Conservation (phyloP, 1,140 invertebrate species). For the Zaprionus inermis region DNA sequence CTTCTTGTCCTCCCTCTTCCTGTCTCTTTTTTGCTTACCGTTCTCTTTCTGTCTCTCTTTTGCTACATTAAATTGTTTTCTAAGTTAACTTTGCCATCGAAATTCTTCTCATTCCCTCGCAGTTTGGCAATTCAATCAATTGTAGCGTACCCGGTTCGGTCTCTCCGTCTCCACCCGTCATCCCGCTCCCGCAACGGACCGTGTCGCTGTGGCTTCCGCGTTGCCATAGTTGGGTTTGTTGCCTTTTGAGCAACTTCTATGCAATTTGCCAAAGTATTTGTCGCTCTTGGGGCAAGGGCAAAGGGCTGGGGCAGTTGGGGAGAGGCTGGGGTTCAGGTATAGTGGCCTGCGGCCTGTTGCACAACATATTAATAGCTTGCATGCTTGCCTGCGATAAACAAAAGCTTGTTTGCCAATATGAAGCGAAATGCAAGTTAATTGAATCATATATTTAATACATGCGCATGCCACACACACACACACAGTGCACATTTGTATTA, state of each 20-base stretch:
- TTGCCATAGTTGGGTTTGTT: neutral
- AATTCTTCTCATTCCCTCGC: neutral
- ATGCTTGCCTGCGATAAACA: neutral
- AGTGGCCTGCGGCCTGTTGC: neutral
- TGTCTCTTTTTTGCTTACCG: neutral
- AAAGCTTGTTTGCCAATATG: conserved; percentile 3
- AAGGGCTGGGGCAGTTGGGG: neutral
- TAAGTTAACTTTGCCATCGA: neutral
- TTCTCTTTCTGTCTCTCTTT: neutral
- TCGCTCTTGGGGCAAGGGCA: neutral
- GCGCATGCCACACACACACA: neutral
- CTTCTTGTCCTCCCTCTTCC: neutral
- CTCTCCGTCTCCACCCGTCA: too few relatives aligned
- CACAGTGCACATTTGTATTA: neutral
- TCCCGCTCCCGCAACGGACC: neutral
- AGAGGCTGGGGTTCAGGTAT: too few relatives aligned
- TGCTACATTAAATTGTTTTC: neutral
- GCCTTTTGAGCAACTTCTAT: neutral
- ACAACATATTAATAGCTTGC: neutral
- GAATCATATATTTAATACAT: conserved; percentile 1
- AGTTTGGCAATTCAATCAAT: neutral
- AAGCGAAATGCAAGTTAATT: neutral
- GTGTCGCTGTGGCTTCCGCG: neutral
- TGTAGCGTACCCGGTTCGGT: neutral
- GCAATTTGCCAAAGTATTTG: neutral